Evolutionary conservation across 2,113 vertebrate genomes (phyloP).

Genomic region (Ginglymostoma cirratum): DNA sequence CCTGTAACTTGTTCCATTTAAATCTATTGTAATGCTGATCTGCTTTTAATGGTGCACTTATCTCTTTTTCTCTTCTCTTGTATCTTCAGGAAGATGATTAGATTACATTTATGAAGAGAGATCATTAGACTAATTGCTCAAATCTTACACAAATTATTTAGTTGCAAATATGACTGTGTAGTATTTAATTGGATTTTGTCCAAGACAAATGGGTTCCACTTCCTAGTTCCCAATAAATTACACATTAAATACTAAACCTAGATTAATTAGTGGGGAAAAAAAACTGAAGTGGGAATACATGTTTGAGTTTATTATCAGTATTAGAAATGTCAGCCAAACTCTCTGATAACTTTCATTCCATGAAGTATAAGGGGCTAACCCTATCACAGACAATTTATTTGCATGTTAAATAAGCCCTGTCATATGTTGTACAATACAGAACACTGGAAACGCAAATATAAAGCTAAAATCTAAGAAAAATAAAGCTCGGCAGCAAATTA

Average conservation of each 20-base stretch:
- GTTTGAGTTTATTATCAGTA: neutral
- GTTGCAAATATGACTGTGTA: neutral
- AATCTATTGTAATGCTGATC: neutral
- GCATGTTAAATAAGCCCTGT: too few species aligned
- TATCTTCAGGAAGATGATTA: neutral
- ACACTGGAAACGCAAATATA: neutral
- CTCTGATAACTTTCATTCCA: neutral
- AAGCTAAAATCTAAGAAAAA: neutral
- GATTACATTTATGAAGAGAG: neutral
- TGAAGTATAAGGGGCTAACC: neutral
- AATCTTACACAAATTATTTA: conserved; percentile 3
- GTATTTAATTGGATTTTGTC: neutral
- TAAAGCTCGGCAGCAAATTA: neutral
- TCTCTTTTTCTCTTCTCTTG: neutral
- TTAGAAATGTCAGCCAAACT: neutral
- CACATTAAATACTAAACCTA: neutral
- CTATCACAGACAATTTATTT: too few species aligned
- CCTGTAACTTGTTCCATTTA: neutral
- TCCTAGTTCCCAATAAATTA: neutral
- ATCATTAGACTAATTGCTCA: neutral
- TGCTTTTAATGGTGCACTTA: neutral
- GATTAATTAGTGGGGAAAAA: neutral
- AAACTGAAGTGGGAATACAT: neutral
- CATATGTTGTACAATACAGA: neutral
- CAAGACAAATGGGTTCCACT: neutral